phyloP scores from a whole-genome alignment of 2,113 vertebrate species.

The pig (Sus scrofa) region T2T-Sscrofa CM000817.6:72332001-72332500 shows the following conservation, averaged over 20 bases:
- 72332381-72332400: background rate
- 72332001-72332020: constrained; percentile 76
- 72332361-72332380: rapidly evolving
- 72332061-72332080: constrained; percentile 62
- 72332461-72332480: background rate
- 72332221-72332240: background rate
- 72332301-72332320: background rate
- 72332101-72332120: background rate
- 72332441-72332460: background rate
- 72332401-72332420: background rate
- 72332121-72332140: background rate
- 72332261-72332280: background rate
- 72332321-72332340: background rate
- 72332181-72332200: background rate
- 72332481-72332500: background rate
- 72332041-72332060: constrained; percentile 72
- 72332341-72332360: no score
- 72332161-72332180: background rate
- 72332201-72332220: background rate
- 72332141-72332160: constrained; percentile 56
- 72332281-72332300: background rate
- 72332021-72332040: constrained; percentile 76
- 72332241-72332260: background rate
- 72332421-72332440: rapidly evolving
- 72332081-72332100: constrained; percentile 64